A percentile compares a stretch with the other conserved stretches of the same genome.
phyloP scores from a whole-genome alignment of 2,888 invertebrate species.

The Nephrotoma appendiculata region DNA sequence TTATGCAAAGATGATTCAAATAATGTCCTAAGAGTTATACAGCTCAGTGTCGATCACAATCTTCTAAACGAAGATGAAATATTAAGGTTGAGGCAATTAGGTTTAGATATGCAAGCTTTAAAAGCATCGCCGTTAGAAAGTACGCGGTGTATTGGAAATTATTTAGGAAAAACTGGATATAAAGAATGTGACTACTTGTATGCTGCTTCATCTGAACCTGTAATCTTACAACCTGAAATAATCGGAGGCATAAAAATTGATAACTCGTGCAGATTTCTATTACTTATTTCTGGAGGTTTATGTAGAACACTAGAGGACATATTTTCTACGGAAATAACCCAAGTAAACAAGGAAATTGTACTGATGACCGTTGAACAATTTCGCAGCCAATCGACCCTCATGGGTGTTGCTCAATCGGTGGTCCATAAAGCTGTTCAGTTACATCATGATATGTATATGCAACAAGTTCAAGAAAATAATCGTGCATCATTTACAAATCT shows the following conservation, averaged over 20 bases:
- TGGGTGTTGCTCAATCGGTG: constrained; percentile 72
- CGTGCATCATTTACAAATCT: constrained; percentile 42
- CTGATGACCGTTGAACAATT: constrained; percentile 72
- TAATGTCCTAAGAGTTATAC: constrained; percentile 60
- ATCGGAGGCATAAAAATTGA: constrained; percentile 67
- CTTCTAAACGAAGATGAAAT: constrained; percentile 74
- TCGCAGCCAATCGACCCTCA: constrained; percentile 59
- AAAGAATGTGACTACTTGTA: constrained; percentile 65
- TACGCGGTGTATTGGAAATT: constrained; percentile 78
- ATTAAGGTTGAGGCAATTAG: constrained; percentile 56
- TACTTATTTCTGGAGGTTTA: constrained; percentile 74
- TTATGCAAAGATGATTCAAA: constrained; percentile 63
- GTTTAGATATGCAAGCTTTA: constrained; percentile 50
- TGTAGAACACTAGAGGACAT: constrained; percentile 73
- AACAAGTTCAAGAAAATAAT: constrained; percentile 23
- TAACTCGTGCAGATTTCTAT: constrained; percentile 63
- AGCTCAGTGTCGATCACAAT: constrained; percentile 67
- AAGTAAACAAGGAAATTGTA: constrained; percentile 68
- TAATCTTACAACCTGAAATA: constrained; percentile 71
- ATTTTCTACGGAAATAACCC: constrained; percentile 50
- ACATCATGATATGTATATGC: constrained; percentile 63
- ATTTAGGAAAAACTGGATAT: constrained; percentile 71
- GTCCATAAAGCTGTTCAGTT: constrained; percentile 71
- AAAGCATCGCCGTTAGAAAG: constrained; percentile 31
- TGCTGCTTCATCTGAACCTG: constrained; percentile 57